Evolutionary conservation across 1,140 invertebrate species (phyloP).

Genomic region (Holotrichia oblita): DNA sequence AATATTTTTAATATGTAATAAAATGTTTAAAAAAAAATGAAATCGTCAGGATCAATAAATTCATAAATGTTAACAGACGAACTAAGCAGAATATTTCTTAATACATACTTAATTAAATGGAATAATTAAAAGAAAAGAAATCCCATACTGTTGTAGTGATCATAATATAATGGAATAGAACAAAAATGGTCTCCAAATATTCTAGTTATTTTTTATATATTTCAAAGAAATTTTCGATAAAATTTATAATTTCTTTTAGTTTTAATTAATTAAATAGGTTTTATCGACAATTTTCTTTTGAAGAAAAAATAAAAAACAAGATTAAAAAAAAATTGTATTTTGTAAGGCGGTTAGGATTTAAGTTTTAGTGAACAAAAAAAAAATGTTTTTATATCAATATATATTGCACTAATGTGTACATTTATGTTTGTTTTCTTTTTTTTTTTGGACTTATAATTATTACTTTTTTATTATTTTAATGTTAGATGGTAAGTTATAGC

Average conservation of each 20-base stretch:
- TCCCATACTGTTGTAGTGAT: too few species aligned
- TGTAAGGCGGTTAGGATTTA: background rate
- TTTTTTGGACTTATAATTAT: slow-evolving; percentile 14
- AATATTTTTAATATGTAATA: background rate
- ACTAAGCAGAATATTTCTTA: slow-evolving; percentile 33
- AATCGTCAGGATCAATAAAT: background rate
- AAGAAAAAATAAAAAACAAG: background rate
- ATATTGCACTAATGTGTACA: slow-evolving; percentile 34
- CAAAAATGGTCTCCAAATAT: slow-evolving; percentile 26
- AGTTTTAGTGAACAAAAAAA: slow-evolving; percentile 34
- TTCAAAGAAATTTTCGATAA: background rate
- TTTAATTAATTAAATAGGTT: background rate
- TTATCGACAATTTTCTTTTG: background rate
- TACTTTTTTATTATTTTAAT: slow-evolving; percentile 28
- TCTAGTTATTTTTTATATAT: slow-evolving; percentile 13
- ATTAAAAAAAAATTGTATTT: background rate
- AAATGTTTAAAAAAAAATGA: background rate
- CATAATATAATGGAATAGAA: background rate
- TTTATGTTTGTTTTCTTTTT: background rate
- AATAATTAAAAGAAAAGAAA: background rate
- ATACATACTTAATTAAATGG: background rate
- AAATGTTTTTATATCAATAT: slow-evolving; percentile 33
- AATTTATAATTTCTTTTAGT: background rate
- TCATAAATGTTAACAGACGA: background rate
- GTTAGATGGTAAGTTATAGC: slow-evolving; percentile 29